A percentile compares a stretch with the other conserved stretches of the same genome.
Conservation (phyloP, 2,888 invertebrate species). For the Trisateles emortualis region DNA sequence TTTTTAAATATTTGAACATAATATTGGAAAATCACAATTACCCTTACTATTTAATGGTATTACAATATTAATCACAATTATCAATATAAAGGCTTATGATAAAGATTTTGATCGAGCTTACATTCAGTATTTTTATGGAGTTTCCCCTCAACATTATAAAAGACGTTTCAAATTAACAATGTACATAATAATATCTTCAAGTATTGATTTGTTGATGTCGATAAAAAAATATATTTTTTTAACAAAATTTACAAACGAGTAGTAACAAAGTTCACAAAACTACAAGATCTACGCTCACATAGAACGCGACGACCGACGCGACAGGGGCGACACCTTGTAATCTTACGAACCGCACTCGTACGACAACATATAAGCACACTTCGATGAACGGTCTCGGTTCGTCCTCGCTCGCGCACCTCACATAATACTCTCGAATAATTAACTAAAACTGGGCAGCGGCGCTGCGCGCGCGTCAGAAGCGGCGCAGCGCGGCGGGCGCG, state of each 20-base stretch:
- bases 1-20: too few species aligned
- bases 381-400: too few species aligned
- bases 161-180: not conserved
- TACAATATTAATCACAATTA: too few species aligned
- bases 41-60: too few species aligned
- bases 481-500: constrained; percentile 88
- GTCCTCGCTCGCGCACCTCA: not conserved
- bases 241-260: constrained; percentile 30
- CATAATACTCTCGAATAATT: constrained; percentile 5
- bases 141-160: not conserved
- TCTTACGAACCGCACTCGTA: too few species aligned
- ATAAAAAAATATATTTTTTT: constrained; percentile 10
- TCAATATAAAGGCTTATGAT: too few species aligned
- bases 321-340: too few species aligned
- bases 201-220: constrained; percentile 44
- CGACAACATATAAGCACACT: too few species aligned
- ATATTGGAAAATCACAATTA: too few species aligned
- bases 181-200: not conserved
- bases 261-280: constrained; percentile 32
- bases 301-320: not conserved
- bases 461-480: constrained; percentile 87
- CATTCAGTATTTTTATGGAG: not conserved
- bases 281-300: constrained; percentile 24
- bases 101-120: too few species aligned
- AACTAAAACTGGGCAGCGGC: constrained; percentile 61